Base-by-base conservation (phyloP, 2,888 invertebrate genomes). In the Chymomyza caudatula region DNA sequence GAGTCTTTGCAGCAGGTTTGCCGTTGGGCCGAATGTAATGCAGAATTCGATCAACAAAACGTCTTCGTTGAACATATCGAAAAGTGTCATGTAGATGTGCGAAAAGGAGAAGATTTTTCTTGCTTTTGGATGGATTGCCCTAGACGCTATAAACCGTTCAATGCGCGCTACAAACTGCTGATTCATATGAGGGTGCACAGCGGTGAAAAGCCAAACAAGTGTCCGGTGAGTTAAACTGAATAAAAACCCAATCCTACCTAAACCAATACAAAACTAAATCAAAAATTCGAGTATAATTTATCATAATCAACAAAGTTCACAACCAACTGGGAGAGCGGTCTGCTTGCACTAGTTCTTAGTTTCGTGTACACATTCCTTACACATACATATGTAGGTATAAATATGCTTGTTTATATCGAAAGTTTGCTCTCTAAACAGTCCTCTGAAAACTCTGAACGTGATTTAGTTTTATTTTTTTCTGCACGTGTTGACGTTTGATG, bases 141-240 rank as follows among this genome's bases (percentile, higher is more conserved):
- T 0, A 92, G 98, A 60, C 93, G 95, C 73, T 94, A 95, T 15
- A 94, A 97, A 63, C 98, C 88, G 11, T 99, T 99, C 92, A 98
- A 99, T 91, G 99, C 99, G 0, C 93, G 98, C 74, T 99, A 99
- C 92, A 99, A 99, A 90, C 92, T 99, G 51, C 93, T 98, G 47
- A 99, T 96, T 25, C 88, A 88, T 60, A 88, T 99, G 97, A 91
- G 99, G 15, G 96, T 98, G 0, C 99, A 99, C 90, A 98, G 98
- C 19, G 98, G 99, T 3, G 98, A 99, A 88, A 99, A 99, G 89
- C 99, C 99, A 0, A 98, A 99, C 90, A 95, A 96, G 90, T 99
- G 99, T 91, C 96, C 96, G 90, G 98, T 99, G 92, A 95, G 96
- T 94, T 70, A 3, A 37, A 37, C 8, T 0, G 11, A 37, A 37